Evolutionary conservation across 2,113 vertebrate genomes (phyloP).

Genomic region (Otocyon megalotis): DNA sequence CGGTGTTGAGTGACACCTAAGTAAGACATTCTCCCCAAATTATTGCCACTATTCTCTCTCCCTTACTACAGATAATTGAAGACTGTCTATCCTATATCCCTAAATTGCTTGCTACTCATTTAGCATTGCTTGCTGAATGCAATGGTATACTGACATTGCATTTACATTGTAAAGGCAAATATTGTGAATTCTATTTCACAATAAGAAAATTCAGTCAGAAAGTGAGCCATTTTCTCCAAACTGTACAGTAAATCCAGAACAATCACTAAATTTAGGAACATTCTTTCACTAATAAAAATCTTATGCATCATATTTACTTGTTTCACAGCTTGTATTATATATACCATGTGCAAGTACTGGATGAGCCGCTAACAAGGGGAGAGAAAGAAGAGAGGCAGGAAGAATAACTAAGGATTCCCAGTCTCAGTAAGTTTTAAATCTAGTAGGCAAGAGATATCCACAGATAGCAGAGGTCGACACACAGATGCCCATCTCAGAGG

Average conservation of each 20-base stretch:
- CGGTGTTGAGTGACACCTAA: not conserved
- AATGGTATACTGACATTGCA: accelerated
- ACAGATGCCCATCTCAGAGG: not conserved
- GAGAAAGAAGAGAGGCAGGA: not conserved
- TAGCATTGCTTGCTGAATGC: no score
- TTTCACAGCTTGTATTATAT: not conserved
- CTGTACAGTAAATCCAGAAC: not conserved
- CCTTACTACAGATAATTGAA: not conserved
- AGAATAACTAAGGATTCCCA: not conserved
- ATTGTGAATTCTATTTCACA: not conserved
- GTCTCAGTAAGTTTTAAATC: not conserved
- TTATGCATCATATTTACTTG: not conserved
- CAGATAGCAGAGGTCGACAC: not conserved
- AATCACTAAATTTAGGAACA: not conserved
- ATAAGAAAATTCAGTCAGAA: not conserved
- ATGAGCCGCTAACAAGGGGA: not conserved
- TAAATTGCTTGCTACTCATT: not conserved
- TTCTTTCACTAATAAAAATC: not conserved
- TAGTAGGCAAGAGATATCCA: not conserved
- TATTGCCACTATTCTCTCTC: not conserved
- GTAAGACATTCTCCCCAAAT: not conserved
- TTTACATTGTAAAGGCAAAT: not conserved
- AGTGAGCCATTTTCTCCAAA: not conserved
- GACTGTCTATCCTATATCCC: not conserved
- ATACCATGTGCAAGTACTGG: not conserved